Base-by-base conservation (phyloP, 2,797 vertebrate genomes). In the Parotocinclus haroldoi region DNA sequence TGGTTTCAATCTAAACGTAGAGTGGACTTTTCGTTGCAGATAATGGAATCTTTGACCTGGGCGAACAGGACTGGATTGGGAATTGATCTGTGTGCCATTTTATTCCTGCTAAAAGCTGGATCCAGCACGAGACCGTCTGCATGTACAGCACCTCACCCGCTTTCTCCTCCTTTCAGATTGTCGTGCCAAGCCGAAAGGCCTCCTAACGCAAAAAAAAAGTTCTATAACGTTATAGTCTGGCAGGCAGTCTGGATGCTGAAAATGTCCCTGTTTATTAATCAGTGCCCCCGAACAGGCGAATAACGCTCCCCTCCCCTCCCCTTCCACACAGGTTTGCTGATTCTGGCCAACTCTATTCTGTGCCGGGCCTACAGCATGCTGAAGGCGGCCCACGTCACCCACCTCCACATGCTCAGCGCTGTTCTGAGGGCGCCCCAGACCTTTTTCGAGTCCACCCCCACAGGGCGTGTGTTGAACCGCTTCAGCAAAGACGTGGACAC, bases 401-500 rank as follows among this genome's bases (percentile, higher is more conserved):
- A 91, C 85, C n/a, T 9, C 81, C 80, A 84, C 84, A 79, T 92
- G 88, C 91, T 92, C 58, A 81, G 81, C 61, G 76, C 83, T 78
- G 80, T 91, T 79, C 83, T 92, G 86, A 87, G 83, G 56, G 90
- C 90, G 4, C 90, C 91, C 42, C 89, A 89, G 83, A 68, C 79
- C 81, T 92, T 92, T 86, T 92, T 91, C 79, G 86, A 92, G 82
- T 85, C 86, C 79, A 92, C 81, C 66, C 91, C 90, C 73, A 75
- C 84, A 62, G 91, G 91, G 83, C 88, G 91, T 50, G 51, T 92
- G 67, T 82, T 92, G 73, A 91, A 92, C 84, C 90, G 91, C 85
- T 92, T 92, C 88, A 81, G 88, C 87, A 91, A 89, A 86, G 91
- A 92, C 76, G 75, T 91, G 84, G 91, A 92, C 81, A 77, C 87